Evolutionary conservation across 2,888 invertebrate species (phyloP), one percentile per base, ranked within the genome.

Genomic region (Petrophora chlorosata): DNA sequence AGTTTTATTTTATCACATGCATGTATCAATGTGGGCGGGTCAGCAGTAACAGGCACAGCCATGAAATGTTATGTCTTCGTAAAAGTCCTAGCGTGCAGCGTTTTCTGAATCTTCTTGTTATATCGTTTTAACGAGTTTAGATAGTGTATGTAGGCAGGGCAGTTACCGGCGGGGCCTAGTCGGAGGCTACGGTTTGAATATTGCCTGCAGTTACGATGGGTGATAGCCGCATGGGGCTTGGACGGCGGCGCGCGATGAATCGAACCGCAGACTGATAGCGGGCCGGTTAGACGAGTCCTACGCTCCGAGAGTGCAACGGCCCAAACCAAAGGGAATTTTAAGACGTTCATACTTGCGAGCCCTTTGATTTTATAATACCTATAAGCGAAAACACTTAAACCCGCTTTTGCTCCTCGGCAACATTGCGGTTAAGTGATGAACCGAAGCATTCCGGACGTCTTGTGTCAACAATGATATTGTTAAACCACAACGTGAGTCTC

Each of bases 211-310:
- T 77, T 70, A 77, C 81, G 79, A 83, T 82, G 78, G 80, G 80
- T 83, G 85, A 83, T 85, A 85, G 72, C 78, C 73, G 77, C 61
- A 65, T 73, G 76, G 72, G 75, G 78, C 40, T 54, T 46, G 51
- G 41, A 25, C 47, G 41, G 74, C 69, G 67, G 41, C 41, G 78
- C 70, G 79, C 85, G 88, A 89, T 89, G 88, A 83, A 84, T 88
- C 87, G 87, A 74, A 73, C 78, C 74, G 75, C 75, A 79, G 73
- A 75, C 88, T 84, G 89, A 90, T 90, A 89, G 85, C 68, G 77
- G 89, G 84, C 89, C 90, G 90, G 90, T 90, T 87, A 83, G 79
- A 89, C 89, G 82, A 82, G 89, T 89, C 87, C 79, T 75, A 65
- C 69, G 71, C 74, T 70, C 70, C 60, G 82, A 79, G 86, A 85